Percentiles rank a stretch among this genome's conserved stretches.
Evolutionary conservation across 2,888 invertebrate genomes (phyloP).

Genomic region (Drosophila macrospina): DNA sequence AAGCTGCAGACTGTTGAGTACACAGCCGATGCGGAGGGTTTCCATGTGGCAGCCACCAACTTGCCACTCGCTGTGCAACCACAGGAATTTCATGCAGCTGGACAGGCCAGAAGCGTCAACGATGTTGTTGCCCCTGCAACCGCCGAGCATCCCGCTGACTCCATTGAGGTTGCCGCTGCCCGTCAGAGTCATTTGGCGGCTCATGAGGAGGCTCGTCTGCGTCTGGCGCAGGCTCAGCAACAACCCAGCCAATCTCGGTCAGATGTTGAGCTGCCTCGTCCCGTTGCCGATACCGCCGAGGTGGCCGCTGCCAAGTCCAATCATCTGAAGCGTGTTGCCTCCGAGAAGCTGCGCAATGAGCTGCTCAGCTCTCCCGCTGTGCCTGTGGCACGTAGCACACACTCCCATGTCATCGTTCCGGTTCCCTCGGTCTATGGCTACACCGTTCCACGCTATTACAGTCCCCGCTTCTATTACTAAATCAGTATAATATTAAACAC

Average conservation of each 20-base stretch:
- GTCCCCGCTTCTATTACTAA: conserved; percentile 69
- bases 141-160: conserved; percentile 52
- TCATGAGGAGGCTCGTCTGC: conserved; percentile 75
- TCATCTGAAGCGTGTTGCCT: conserved; percentile 72
- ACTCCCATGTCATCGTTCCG: conserved; percentile 60
- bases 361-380: conserved; percentile 30
- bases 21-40: conserved; percentile 87
- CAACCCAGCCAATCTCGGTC: conserved; percentile 45
- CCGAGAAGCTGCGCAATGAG: conserved; percentile 71
- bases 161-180: conserved; percentile 77
- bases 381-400: conserved; percentile 50
- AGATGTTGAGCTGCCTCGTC: conserved; percentile 69
- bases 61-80: conserved; percentile 84
- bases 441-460: conserved; percentile 58
- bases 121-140: conserved; percentile 26
- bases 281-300: conserved; percentile 85
- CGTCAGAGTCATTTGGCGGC: conserved; percentile 74
- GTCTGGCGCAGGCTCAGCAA: conserved; percentile 62
- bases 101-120: conserved; percentile 27
- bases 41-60: conserved; percentile 88
- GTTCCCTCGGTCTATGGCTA: conserved; percentile 57
- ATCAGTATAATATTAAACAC: background rate
- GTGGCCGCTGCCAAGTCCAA: conserved; percentile 77
- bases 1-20: conserved; percentile 87
- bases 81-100: conserved; percentile 42